phyloP scores from a whole-genome alignment of 2,113 vertebrate genomes.

The Colossoma macropomum region DNA sequence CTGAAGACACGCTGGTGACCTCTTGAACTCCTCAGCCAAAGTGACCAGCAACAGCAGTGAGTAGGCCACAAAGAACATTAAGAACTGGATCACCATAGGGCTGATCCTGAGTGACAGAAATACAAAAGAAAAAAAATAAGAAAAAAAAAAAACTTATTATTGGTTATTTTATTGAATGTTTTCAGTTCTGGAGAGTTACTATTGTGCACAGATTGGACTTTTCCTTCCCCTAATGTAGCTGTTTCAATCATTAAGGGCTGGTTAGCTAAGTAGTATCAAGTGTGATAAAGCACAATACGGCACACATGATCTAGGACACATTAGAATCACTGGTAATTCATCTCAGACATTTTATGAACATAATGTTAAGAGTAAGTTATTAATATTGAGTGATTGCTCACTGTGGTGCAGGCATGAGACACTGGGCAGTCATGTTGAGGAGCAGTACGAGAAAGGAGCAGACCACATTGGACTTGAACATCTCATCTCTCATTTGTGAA shows the following conservation, averaged over 20 bases:
- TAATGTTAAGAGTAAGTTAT: not conserved
- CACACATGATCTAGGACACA: no score
- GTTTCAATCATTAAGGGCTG: no score
- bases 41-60: conserved; percentile 85
- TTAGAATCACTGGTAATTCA: not conserved
- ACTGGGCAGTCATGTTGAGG: conserved; percentile 88
- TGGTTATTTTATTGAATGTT: not conserved
- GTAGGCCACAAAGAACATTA: conserved; percentile 82
- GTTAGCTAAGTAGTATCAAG: no score
- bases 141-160: no score
- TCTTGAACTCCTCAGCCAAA: conserved; percentile 90
- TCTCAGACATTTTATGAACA: not conserved
- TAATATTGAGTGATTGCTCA: conserved; percentile 60
- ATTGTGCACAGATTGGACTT: not conserved
- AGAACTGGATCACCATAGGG: conserved; percentile 84
- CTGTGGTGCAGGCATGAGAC: conserved; percentile 86
- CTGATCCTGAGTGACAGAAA: conserved; percentile 72
- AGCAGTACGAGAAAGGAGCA: conserved; percentile 90
- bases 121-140: not conserved
- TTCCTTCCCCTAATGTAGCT: no score
- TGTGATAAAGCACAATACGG: not conserved
- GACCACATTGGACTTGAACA: conserved; percentile 94
- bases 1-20: conserved; percentile 84
- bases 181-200: not conserved
- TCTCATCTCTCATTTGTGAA: conserved; percentile 93